phyloP scores from a whole-genome alignment of 2,888 invertebrate species.

The Nephrotoma guestfalica region DNA sequence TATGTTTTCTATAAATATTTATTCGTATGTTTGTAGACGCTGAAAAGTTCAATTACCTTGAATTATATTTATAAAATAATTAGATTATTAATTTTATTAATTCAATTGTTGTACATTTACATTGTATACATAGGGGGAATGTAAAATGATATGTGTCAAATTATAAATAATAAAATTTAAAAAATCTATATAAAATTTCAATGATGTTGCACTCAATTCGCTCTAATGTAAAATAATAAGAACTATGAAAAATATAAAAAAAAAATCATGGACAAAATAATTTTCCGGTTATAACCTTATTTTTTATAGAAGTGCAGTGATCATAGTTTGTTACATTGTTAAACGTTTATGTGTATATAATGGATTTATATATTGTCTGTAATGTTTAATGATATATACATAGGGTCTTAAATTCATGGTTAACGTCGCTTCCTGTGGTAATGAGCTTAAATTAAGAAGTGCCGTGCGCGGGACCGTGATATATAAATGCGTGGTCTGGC shows the following conservation, averaged over 20 bases:
- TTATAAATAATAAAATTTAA: neutral
- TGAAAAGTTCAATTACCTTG: neutral
- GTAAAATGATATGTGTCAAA: neutral
- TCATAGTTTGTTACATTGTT: neutral
- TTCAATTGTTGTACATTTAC: neutral
- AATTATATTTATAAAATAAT: neutral
- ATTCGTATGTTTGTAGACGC: neutral
- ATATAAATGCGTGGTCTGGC: neutral
- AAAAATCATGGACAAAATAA: neutral
- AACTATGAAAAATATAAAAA: neutral
- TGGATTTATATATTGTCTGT: too few relatives aligned
- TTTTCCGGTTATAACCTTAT: neutral
- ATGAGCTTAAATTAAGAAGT: neutral
- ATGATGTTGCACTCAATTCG: neutral
- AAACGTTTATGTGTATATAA: neutral
- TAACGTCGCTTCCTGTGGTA: neutral
- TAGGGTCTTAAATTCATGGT: neutral
- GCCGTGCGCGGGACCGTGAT: neutral
- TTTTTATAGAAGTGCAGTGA: neutral
- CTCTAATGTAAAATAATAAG: neutral
- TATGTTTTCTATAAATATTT: too few relatives aligned
- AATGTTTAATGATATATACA: neutral
- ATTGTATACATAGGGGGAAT: neutral
- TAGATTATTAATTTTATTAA: neutral
- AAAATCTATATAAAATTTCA: neutral